phyloP scores from a whole-genome alignment of 2,113 vertebrate genomes.

The Rhadina sibilatrix region DNA sequence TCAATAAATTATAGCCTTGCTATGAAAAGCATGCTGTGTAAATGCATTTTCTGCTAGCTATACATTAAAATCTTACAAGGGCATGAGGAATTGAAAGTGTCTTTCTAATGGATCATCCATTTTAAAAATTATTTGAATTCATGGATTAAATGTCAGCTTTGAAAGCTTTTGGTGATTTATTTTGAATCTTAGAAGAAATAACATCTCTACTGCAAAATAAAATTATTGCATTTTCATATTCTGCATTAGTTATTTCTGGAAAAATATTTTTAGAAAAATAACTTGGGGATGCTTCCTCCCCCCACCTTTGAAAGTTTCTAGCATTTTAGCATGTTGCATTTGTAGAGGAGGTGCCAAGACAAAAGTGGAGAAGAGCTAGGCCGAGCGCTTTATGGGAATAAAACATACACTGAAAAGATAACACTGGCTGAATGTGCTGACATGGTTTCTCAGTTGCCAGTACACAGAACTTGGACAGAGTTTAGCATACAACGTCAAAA shows the following conservation, averaged over 20 bases:
- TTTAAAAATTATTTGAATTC: slow-evolving; percentile 75
- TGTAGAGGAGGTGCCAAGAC: neutral
- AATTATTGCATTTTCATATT: slow-evolving; percentile 72
- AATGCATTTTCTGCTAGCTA: slow-evolving; percentile 64
- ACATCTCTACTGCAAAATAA: slow-evolving; percentile 64
- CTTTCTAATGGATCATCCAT: slow-evolving; percentile 76
- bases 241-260: slow-evolving; percentile 53
- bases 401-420: neutral
- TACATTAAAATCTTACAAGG: slow-evolving; percentile 65
- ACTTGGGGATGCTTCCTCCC: neutral
- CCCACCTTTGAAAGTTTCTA: neutral
- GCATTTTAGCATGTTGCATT: neutral
- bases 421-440: neutral
- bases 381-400: neutral
- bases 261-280: slow-evolving; percentile 59
- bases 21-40: slow-evolving; percentile 39
- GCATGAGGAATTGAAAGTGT: slow-evolving; percentile 72
- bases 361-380: neutral
- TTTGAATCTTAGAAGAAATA: slow-evolving; percentile 69
- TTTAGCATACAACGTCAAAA: neutral
- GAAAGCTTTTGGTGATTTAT: slow-evolving; percentile 75
- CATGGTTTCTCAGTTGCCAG: neutral
- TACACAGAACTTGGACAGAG: neutral
- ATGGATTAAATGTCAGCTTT: slow-evolving; percentile 74
- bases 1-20: slow-evolving; percentile 71